phyloP scores from a whole-genome alignment of 1,140 invertebrate species.

The Drosophila setifemur region DNA sequence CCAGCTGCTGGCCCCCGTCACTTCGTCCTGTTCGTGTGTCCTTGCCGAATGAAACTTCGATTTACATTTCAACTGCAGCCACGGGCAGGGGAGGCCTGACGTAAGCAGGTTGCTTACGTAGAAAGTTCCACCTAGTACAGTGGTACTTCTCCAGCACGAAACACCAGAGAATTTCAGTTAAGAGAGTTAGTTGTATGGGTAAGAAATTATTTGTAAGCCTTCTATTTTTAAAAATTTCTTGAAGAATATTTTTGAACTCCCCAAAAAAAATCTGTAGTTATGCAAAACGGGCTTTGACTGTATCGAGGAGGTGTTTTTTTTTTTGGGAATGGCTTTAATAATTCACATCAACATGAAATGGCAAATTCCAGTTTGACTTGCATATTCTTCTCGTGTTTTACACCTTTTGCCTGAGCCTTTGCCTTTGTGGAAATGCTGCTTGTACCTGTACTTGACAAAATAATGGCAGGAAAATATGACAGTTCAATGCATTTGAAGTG shows the following conservation, averaged over 20 bases:
- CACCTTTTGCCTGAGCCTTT: conserved; percentile 6
- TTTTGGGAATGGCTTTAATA: conserved; percentile 11
- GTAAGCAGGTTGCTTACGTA: conserved; percentile 44
- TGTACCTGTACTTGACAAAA: not conserved
- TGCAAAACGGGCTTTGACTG: not conserved
- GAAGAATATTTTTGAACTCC: too few species aligned
- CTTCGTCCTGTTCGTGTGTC: conserved; percentile 28
- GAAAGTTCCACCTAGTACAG: conserved; percentile 7
- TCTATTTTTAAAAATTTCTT: too few species aligned
- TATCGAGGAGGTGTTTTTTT: not conserved
- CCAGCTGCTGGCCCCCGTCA: not conserved
- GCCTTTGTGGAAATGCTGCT: not conserved
- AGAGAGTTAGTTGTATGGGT: too few species aligned
- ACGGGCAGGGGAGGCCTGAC: conserved; percentile 43
- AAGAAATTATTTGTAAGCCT: too few species aligned
- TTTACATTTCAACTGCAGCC: conserved; percentile 75
- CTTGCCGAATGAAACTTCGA: conserved; percentile 68
- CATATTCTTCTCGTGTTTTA: conserved; percentile 25
- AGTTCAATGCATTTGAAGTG: not conserved
- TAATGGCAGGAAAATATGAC: not conserved
- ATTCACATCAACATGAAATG: conserved; percentile 31
- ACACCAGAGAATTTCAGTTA: too few species aligned
- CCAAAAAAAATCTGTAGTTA: too few species aligned
- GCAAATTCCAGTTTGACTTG: conserved; percentile 36
- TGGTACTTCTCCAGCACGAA: too few species aligned